Conservation (phyloP, 2,113 vertebrate genomes). For the Callocephalon fimbriatum region DNA sequence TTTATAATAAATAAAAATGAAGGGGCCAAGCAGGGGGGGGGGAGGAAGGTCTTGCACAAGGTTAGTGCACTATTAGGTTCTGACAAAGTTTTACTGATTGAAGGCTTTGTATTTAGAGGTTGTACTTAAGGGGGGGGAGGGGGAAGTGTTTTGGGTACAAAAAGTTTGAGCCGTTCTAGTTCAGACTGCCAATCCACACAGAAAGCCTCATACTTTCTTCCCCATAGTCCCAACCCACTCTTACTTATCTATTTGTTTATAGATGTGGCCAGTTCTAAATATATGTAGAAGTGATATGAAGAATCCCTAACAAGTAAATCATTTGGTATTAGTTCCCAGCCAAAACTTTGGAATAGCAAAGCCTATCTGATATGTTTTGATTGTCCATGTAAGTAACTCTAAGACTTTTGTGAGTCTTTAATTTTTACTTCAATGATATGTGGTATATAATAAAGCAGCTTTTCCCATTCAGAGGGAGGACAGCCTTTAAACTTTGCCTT, state of each 20-base stretch:
- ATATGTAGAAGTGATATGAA: not conserved
- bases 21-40: not conserved
- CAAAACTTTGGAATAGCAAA: not conserved
- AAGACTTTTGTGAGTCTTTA: not conserved
- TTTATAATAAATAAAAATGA: not conserved
- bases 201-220: not conserved
- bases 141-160: not conserved
- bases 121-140: not conserved
- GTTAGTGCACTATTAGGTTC: not conserved
- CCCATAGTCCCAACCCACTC: rapidly evolving
- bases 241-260: not conserved
- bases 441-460: not conserved
- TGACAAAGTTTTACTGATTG: not conserved
- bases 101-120: not conserved
- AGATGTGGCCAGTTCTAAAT: not conserved
- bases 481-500: not conserved
- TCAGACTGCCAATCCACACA: not conserved
- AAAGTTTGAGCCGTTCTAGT: not conserved
- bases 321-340: not conserved
- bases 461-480: not conserved
- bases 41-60: not conserved
- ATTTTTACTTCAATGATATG: not conserved
- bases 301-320: not conserved
- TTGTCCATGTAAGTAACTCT: not conserved
- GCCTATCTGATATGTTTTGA: not conserved